Evolutionary conservation across 1,140 invertebrate species (phyloP), one percentile per base, ranked within the genome.

Genomic region (Zaprionus africanus): DNA sequence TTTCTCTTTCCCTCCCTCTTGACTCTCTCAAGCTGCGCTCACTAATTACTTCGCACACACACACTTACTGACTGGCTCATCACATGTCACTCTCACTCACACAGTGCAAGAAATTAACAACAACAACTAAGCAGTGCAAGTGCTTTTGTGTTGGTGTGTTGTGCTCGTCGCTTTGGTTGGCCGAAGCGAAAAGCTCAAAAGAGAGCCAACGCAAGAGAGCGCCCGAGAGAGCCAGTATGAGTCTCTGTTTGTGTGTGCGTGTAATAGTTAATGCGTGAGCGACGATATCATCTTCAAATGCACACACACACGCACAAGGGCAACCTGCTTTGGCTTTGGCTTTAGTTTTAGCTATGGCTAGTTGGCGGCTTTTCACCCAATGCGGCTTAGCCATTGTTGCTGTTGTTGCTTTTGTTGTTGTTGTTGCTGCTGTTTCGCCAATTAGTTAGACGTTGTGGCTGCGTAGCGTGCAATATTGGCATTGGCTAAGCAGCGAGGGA

Each of bases 381-480:
- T 68, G 65, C 59, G 60, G 51, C 65, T 74, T 22, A 68, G n/a
- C 51, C 71, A 65, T 81, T 81, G 58, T 71, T 49, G 72, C 77
- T 75, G 82, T 69, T 79, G 54, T 71, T 49, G 72, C 74, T 75
- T 79, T 69, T 79, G 58, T 66, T 72, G 46, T 66, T 72, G 61
- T 1, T 69, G 72, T 5, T 76, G 66, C 38, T 62, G 68, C 56
- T 62, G 62, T 73, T 77, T 78, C 65, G 76, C 76, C 76, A 78
- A 78, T 78, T 78, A 78, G 76, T 78, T 75, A 78, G 76, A n/a
- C 61, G 57, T 51, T 58, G 41, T 63, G 64, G 46, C 76, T 78
- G 76, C 76, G 71, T 73, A 73, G 73, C 73, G 79, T 79, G 64
- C 84, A 90, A 90, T 90, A 87, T 90, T 71, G 76, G 78, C 79